These are phyloP conservation scores for Acanthosepion esculentum DNA, from an alignment of 2,888 invertebrate species.

Conservation along the genomic window DNA sequence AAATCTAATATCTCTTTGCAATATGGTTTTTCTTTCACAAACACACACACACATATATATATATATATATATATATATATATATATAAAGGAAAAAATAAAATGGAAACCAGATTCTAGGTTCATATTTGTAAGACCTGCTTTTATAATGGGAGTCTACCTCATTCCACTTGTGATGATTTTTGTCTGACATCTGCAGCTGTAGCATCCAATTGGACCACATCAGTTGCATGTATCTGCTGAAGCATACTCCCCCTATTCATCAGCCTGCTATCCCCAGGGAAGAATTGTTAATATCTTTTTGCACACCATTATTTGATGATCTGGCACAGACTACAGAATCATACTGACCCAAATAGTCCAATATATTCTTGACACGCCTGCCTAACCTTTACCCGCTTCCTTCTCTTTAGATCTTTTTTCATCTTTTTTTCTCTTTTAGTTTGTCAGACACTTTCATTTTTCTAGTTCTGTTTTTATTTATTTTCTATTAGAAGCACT, in stretches of 20 bases:
- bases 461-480: neutral
- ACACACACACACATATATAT: no score
- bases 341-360: neutral
- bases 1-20: neutral
- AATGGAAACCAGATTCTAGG: no score
- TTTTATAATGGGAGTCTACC: neutral
- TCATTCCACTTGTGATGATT: neutral
- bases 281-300: neutral
- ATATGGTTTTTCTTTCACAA: neutral
- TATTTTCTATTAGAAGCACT: neutral
- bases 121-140: neutral
- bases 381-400: neutral
- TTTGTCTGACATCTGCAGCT: neutral
- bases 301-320: slow-evolving; percentile 1
- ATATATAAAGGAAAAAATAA: no score
- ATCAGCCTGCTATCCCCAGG: neutral
- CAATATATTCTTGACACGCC: neutral
- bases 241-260: no score
- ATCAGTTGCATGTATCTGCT: neutral
- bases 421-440: neutral
- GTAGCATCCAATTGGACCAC: neutral
- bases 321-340: neutral
- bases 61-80: no score
- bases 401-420: neutral
- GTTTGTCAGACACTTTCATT: no score